phyloP scores from a whole-genome alignment of 2,888 invertebrate genomes.

The Adelphocoris suturalis region DNA sequence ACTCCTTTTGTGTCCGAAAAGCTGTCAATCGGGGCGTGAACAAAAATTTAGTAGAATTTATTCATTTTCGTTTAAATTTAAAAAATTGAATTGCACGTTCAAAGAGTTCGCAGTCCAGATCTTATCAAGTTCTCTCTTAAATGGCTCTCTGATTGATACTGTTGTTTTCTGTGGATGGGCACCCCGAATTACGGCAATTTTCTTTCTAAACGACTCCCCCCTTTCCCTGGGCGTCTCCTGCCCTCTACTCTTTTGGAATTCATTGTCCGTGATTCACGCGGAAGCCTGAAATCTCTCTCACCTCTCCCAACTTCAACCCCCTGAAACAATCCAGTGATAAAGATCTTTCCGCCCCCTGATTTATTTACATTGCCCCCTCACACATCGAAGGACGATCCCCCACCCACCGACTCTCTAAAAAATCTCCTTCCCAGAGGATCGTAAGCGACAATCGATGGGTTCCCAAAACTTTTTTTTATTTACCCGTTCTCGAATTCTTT shows the following conservation, averaged over 20 bases:
- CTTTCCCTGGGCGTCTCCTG: neutral
- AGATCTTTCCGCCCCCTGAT: conserved; percentile 45
- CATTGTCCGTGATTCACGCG: conserved; percentile 44
- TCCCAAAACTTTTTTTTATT: conserved; percentile 6
- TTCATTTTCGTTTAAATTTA: no score
- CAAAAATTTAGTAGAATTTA: no score
- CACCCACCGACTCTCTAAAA: neutral
- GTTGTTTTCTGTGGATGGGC: conserved; percentile 1
- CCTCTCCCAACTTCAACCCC: conserved; percentile 26
- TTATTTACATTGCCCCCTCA: conserved; percentile 41
- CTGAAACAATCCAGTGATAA: conserved; percentile 44
- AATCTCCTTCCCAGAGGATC: conserved; percentile 1
- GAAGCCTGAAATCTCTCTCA: neutral
- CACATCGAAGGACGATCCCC: neutral
- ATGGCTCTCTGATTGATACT: neutral
- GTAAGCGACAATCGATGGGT: conserved; percentile 39
- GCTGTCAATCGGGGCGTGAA: no score
- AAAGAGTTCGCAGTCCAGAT: neutral
- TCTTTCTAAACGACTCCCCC: conserved; percentile 1
- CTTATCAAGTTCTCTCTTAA: neutral
- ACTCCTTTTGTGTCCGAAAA: no score
- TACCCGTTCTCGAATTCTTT: conserved; percentile 5
- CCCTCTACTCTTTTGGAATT: conserved; percentile 5
- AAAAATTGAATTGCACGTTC: no score
- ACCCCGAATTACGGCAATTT: conserved; percentile 14